Evolutionary conservation across 2,888 invertebrate species (phyloP), one percentile per base, ranked within the genome.

Genomic region (Cyrtodaria siliqua): DNA sequence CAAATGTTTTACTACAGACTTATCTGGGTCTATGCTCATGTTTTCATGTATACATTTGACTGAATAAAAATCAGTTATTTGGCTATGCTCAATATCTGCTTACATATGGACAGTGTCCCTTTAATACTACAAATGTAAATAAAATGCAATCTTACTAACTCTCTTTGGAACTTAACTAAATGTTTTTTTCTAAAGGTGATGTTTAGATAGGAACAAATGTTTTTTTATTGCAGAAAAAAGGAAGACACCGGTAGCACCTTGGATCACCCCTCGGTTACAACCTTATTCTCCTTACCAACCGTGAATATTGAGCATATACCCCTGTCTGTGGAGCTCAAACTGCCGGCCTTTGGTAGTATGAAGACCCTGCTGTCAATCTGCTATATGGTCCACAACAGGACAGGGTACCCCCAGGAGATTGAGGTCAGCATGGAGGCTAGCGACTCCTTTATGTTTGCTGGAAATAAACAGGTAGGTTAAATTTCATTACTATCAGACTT

Each of bases 371-470:
- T 93, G 24, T 88, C 90, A 1, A 79, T 91, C 20, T 88, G 87
- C 42, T 93, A 97, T 91, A 94, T 94, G 81, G 93, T 97, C 66
- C 94, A 94, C 89, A 97, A 97, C 90, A 95, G 95, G 84, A 96
- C 96, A 0, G 94, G 94, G 55, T 95, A 94, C 72, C 95, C 97
- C 44, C 95, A 96, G 70, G 95, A 96, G 76, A 93, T 97, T 40
- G 95, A 95, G 85, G 93, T 97, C 44, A 95, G 94, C 62, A 96
- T 97, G 93, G 97, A 97, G 86, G 95, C 96, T 8, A 96, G 95
- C 72, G 98, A 98, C 92, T 96, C 96, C 47, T 98, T 98, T 92
- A 98, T 98, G 96, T 98, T 97, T 93, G 96, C 98, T 74, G 98
- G 98, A 1, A 97, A 97, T 90, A 98, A 97, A 93, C 97, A 97